Evolutionary conservation across 2,113 vertebrate species (phyloP).

Genomic region (Xenus cinereus): DNA sequence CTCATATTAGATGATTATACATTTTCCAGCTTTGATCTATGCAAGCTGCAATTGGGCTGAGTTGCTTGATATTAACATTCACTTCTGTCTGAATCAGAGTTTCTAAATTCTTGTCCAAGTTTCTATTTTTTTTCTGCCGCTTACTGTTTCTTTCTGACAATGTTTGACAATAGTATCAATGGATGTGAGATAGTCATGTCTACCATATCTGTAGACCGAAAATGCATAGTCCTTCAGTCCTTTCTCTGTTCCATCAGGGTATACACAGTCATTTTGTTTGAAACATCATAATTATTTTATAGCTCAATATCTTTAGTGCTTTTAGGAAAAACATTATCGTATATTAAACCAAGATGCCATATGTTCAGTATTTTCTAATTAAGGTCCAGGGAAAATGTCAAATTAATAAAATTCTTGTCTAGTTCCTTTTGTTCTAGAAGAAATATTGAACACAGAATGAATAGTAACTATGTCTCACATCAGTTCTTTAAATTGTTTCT

Average conservation of each 20-base stretch:
- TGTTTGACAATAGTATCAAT: background rate
- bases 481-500: background rate
- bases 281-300: background rate
- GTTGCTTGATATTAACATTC: background rate
- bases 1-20: background rate
- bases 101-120: background rate
- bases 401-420: background rate
- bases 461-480: background rate
- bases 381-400: background rate
- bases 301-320: background rate
- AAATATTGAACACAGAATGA: background rate
- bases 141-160: background rate
- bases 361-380: background rate
- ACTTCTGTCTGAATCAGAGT: background rate
- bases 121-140: background rate
- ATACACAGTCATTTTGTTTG: background rate
- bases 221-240: background rate
- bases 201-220: background rate
- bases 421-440: background rate
- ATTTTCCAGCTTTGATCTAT: constrained; percentile 21
- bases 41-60: background rate
- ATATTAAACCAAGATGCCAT: background rate
- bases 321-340: background rate
- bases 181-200: background rate
- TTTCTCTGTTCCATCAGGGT: background rate